Evolutionary conservation across 2,888 invertebrate species (phyloP).

Genomic region (Venustoraphidia nigricollis): DNA sequence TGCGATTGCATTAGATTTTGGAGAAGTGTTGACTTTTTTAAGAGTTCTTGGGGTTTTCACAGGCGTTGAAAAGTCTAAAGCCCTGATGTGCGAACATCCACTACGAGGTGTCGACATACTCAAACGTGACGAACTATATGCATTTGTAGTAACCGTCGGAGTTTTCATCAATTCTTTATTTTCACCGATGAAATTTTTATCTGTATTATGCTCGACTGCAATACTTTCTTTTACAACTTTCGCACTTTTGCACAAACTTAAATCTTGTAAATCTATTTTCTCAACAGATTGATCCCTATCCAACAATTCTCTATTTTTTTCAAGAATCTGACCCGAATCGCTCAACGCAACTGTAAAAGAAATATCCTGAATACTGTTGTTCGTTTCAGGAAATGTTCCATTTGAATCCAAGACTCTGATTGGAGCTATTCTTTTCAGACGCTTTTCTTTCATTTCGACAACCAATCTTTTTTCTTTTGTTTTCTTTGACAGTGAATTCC

Average conservation of each 20-base stretch:
- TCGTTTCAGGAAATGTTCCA: too few relatives aligned
- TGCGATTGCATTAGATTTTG: conserved; percentile 8
- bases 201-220: neutral
- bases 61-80: conserved; percentile 20
- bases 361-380: too few relatives aligned
- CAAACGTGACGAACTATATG: neutral
- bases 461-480: too few relatives aligned
- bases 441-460: too few relatives aligned
- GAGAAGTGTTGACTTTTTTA: conserved; percentile 5
- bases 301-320: too few relatives aligned
- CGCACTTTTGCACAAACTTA: neutral
- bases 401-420: too few relatives aligned
- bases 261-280: neutral
- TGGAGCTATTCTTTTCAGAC: too few relatives aligned
- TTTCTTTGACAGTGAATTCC: too few relatives aligned
- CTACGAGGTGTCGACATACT: conserved; percentile 11
- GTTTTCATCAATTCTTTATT: neutral
- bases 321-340: too few relatives aligned
- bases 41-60: conserved; percentile 6
- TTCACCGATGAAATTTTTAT: neutral
- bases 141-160: neutral
- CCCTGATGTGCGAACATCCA: conserved; percentile 18
- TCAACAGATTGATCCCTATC: neutral
- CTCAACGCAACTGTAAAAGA: too few relatives aligned
- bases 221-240: neutral